These are phyloP conservation scores for Corythornis madagascariensis DNA, from an alignment of 2,113 vertebrate genomes.

Conservation along the genomic window DNA sequence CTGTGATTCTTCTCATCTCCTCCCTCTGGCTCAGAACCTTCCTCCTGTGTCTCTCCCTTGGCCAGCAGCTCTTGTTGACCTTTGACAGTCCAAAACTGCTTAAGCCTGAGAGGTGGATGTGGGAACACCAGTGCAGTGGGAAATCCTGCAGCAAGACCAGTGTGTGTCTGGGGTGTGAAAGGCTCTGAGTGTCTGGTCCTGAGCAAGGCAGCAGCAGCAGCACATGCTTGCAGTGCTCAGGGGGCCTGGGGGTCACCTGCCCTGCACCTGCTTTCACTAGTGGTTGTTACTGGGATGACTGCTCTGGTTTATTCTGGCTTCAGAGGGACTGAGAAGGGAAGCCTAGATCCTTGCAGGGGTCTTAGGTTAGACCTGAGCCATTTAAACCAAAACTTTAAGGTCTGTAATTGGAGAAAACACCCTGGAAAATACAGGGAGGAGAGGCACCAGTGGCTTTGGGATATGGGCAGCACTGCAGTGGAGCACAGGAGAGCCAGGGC, in stretches of 20 bases:
- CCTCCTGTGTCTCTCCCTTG: background rate
- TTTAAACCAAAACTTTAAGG: background rate
- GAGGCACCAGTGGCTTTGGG: background rate
- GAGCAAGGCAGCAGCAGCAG: background rate
- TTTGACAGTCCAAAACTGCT: background rate
- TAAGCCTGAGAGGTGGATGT: background rate
- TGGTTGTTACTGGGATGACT: background rate
- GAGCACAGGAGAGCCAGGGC: background rate
- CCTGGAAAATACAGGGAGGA: background rate
- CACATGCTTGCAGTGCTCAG: rapidly evolving
- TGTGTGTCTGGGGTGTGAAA: background rate
- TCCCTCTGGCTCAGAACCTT: background rate
- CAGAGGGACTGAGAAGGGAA: background rate
- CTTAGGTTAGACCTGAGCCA: background rate
- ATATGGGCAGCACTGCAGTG: background rate
- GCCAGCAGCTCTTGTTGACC: background rate
- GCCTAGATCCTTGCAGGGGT: background rate
- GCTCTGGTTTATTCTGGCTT: background rate
- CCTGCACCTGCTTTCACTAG: background rate
- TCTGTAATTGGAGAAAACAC: background rate
- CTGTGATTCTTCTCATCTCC: background rate
- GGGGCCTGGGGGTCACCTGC: background rate
- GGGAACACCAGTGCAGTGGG: background rate
- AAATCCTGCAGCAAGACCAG: background rate
- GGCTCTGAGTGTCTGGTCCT: background rate